phyloP scores from a whole-genome alignment of 2,888 invertebrate species.

The Bimastos eiseni region DNA sequence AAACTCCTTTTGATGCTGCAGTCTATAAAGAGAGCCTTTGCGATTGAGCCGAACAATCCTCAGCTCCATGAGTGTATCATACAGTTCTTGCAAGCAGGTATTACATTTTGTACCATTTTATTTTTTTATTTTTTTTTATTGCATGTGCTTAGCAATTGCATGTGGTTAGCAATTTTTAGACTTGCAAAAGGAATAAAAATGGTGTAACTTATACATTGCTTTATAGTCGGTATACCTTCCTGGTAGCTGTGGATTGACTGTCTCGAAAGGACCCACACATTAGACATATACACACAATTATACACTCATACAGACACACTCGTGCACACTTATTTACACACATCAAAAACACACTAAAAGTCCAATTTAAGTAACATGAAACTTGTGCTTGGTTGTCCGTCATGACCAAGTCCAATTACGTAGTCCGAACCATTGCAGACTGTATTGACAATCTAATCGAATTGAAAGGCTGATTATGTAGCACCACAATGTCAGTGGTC shows the following conservation, averaged over 20 bases:
- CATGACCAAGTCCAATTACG: too few relatives aligned
- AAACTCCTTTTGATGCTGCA: slow-evolving; percentile 92
- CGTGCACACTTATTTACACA: too few relatives aligned
- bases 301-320: too few relatives aligned
- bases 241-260: not conserved
- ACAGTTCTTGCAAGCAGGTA: slow-evolving; percentile 70
- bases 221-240: not conserved
- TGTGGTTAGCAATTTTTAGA: not conserved
- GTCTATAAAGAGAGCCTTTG: slow-evolving; percentile 85
- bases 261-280: not conserved
- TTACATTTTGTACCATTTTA: not conserved
- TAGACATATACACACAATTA: too few relatives aligned
- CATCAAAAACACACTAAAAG: too few relatives aligned
- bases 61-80: slow-evolving; percentile 84
- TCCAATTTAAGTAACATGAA: too few relatives aligned
- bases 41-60: slow-evolving; percentile 75
- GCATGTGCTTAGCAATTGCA: too few relatives aligned
- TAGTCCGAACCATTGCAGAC: not conserved
- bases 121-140: not conserved
- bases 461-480: not conserved
- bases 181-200: not conserved
- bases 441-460: not conserved
- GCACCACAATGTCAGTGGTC: not conserved
- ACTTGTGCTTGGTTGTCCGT: too few relatives aligned
- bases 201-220: not conserved